Conservation (phyloP, 2,113 vertebrate genomes). For the Taxidea taxus region DNA sequence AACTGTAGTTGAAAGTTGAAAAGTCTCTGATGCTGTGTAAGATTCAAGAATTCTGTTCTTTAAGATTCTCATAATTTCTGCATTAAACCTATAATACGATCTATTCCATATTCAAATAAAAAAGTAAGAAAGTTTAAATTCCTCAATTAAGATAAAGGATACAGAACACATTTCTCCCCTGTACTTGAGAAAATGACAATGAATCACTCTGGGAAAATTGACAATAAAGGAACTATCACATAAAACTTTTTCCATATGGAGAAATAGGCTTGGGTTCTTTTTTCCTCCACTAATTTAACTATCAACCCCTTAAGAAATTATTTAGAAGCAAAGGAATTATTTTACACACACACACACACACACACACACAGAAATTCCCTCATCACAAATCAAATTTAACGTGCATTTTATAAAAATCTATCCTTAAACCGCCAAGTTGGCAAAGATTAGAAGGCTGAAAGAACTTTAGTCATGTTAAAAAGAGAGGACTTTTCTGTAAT, state of each 20-base stretch:
- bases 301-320: background rate
- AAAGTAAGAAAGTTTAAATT: slow-evolving; percentile 34
- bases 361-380: background rate
- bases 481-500: background rate
- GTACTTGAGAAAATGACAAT: background rate
- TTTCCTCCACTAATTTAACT: background rate
- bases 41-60: slow-evolving; percentile 3
- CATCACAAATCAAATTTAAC: slow-evolving; percentile 21
- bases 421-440: background rate
- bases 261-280: background rate
- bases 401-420: slow-evolving; percentile 11
- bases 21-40: background rate
- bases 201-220: slow-evolving; percentile 26
- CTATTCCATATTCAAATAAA: background rate
- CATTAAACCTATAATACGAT: slow-evolving; percentile 6
- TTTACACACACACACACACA: background rate
- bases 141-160: slow-evolving; percentile 12
- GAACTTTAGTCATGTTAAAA: background rate
- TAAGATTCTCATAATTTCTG: background rate
- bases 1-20: background rate
- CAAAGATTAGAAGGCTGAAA: background rate
- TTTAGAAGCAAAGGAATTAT: background rate
- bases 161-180: background rate
- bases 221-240: background rate
- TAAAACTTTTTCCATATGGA: background rate